A percentile compares a stretch with the other conserved stretches of the same genome.
phyloP scores from a whole-genome alignment of 2,797 vertebrate species.

The Tenualosa thibaudeaui region DNA sequence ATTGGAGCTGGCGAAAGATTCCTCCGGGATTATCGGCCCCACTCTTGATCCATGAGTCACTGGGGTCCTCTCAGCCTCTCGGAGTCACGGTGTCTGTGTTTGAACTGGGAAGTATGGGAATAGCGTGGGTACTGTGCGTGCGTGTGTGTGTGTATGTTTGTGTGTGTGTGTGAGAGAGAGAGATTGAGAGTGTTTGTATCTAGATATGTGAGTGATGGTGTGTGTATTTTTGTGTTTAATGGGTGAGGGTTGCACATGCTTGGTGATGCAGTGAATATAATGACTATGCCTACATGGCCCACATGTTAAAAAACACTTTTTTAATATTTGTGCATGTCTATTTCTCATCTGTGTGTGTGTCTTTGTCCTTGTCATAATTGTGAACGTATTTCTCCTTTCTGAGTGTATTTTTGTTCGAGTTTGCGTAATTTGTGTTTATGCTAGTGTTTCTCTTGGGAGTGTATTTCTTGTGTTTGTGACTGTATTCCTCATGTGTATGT shows the following conservation, averaged over 20 bases:
- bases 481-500: conserved; percentile 9
- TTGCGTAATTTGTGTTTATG: too few relatives aligned
- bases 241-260: background rate
- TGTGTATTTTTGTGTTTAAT: background rate
- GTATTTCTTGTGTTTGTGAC: conserved; percentile 33
- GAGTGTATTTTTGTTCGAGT: conserved; percentile 38
- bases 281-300: too few relatives aligned
- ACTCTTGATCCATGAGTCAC: conserved; percentile 3
- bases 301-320: background rate
- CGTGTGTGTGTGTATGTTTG: background rate
- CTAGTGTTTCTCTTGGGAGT: background rate
- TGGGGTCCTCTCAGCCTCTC: background rate
- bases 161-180: background rate
- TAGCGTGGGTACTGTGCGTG: background rate
- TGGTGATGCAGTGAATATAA: background rate
- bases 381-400: background rate
- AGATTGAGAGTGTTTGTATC: background rate
- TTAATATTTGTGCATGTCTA: background rate
- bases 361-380: background rate
- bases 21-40: conserved; percentile 7
- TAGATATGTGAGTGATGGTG: background rate
- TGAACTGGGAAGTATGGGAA: conserved; percentile 16
- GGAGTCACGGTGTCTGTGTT: background rate
- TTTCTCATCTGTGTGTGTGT: background rate
- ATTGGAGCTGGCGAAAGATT: conserved; percentile 18